These are phyloP conservation scores for Melanotaenia maccullochi DNA, from an alignment of 2,797 vertebrate genomes.

Conservation along the genomic window DNA sequence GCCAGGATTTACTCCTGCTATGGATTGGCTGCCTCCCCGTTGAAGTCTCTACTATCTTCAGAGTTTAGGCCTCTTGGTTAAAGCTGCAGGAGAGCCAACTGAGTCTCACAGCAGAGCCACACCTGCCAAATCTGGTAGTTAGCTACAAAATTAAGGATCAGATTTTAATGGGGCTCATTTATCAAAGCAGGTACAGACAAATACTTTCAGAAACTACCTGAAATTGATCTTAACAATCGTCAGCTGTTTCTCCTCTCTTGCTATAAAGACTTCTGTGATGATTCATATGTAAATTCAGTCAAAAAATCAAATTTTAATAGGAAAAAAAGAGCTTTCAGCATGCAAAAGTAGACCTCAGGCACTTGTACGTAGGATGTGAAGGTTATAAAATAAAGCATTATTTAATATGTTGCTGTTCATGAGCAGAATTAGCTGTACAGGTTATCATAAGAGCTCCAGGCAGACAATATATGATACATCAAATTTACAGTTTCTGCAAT, in stretches of 20 bases:
- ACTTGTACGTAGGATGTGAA: slow-evolving; percentile 4
- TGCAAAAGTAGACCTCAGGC: slow-evolving; percentile 1
- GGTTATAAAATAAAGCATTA: slow-evolving; percentile 6
- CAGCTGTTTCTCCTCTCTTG: background rate
- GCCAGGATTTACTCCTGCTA: slow-evolving; percentile 61
- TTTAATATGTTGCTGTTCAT: slow-evolving; percentile 2
- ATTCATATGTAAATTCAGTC: slow-evolving; percentile 6
- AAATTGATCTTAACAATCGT: slow-evolving; percentile 31
- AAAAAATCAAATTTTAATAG: slow-evolving; percentile 8
- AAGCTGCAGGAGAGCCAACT: slow-evolving; percentile 51
- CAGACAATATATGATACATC: background rate
- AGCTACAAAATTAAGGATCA: slow-evolving; percentile 64
- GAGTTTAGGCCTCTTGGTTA: slow-evolving; percentile 41
- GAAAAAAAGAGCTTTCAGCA: background rate
- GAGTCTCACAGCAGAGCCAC: slow-evolving; percentile 42
- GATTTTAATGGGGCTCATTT: slow-evolving; percentile 68
- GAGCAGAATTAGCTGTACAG: background rate
- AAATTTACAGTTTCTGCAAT: slow-evolving; percentile 8
- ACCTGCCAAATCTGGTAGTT: slow-evolving; percentile 67
- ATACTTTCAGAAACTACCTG: slow-evolving; percentile 33
- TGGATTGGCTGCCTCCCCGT: slow-evolving; percentile 45
- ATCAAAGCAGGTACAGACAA: slow-evolving; percentile 63
- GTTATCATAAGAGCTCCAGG: background rate
- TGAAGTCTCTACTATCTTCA: slow-evolving; percentile 55
- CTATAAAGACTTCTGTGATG: background rate